Evolutionary conservation across 2,113 vertebrate species (phyloP).

Genomic region (Nothoprocta pentlandii): DNA sequence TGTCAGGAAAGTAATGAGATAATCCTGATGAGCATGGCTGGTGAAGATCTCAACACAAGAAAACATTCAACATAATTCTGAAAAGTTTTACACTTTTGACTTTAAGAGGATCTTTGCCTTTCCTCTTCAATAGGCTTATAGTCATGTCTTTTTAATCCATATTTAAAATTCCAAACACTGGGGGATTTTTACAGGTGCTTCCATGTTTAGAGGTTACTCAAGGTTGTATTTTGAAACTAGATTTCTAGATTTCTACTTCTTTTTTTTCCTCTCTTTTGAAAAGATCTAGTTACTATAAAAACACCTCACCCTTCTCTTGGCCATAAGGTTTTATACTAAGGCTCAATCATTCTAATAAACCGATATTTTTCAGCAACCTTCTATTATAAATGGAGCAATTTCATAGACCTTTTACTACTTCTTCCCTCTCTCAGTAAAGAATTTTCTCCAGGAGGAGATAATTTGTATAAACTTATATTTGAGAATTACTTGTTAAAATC

Average conservation of each 20-base stretch:
- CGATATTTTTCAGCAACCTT: background rate
- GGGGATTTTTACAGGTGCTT: background rate
- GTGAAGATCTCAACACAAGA: background rate
- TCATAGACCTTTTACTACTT: background rate
- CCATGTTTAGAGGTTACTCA: background rate
- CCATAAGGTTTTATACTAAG: background rate
- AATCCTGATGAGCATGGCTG: background rate
- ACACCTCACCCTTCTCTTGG: background rate
- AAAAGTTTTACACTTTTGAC: background rate
- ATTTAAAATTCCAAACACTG: background rate
- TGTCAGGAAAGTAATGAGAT: background rate
- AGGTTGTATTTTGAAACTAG: background rate
- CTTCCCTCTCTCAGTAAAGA: background rate
- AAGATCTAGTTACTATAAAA: background rate
- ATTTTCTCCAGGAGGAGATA: background rate
- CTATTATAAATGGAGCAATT: background rate
- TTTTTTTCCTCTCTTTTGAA: background rate
- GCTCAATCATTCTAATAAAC: background rate
- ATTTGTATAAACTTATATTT: rapidly evolving
- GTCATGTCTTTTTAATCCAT: background rate
- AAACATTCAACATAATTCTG: background rate
- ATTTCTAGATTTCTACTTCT: background rate
- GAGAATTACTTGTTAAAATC: background rate
- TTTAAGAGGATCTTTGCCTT: background rate
- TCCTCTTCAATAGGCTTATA: background rate